phyloP scores from a whole-genome alignment of 2,113 vertebrate species.

The Salvator merianae region DNA sequence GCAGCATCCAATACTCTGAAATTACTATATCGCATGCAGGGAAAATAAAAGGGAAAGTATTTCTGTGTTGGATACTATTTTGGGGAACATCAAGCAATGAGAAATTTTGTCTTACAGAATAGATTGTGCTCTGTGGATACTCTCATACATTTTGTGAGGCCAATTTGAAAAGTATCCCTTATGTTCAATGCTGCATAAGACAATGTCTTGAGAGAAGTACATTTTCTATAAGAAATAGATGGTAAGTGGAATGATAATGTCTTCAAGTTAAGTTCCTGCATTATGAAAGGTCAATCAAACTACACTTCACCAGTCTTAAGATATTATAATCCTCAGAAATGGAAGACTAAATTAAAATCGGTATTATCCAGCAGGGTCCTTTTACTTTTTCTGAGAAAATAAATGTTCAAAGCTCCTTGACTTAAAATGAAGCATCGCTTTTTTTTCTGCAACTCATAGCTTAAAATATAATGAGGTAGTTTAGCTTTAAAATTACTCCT shows the following conservation, averaged over 20 bases:
- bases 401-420: neutral
- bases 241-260: neutral
- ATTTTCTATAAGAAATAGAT: neutral
- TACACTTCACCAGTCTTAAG: neutral
- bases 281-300: neutral
- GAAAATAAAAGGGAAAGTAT: too few species aligned
- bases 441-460: neutral
- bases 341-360: neutral
- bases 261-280: neutral
- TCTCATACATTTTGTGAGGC: neutral
- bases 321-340: neutral
- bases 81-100: too few species aligned
- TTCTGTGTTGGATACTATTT: neutral
- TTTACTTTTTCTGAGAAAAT: neutral
- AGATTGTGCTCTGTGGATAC: neutral
- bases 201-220: neutral
- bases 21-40: too few species aligned
- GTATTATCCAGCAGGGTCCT: neutral
- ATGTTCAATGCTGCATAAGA: neutral
- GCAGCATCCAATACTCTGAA: too few species aligned
- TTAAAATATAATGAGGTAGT: constrained; percentile 3
- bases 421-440: neutral
- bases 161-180: neutral
- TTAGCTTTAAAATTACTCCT: constrained; percentile 14
- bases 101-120: neutral